Evolutionary conservation across 2,888 invertebrate genomes (phyloP).

Genomic region (Eudemis profundana): DNA sequence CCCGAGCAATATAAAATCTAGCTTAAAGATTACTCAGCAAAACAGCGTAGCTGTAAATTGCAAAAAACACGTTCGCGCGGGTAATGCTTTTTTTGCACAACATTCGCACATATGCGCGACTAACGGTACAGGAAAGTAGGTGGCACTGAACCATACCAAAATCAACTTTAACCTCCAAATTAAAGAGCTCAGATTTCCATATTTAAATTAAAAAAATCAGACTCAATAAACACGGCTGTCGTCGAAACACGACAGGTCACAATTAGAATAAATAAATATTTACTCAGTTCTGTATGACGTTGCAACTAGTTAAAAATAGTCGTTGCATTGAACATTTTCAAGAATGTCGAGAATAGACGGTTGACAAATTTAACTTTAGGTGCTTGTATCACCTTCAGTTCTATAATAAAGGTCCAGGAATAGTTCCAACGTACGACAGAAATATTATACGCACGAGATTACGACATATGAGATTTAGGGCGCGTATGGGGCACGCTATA

Average conservation of each 20-base stretch:
- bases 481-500: slow-evolving; percentile 43
- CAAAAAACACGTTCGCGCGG: slow-evolving; percentile 56
- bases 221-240: slow-evolving; percentile 39
- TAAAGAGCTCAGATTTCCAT: slow-evolving; percentile 21
- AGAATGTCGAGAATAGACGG: slow-evolving; percentile 72
- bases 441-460: slow-evolving; percentile 65
- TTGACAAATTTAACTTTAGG: slow-evolving; percentile 75
- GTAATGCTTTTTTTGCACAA: slow-evolving; percentile 61
- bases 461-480: slow-evolving; percentile 36
- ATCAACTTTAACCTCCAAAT: slow-evolving; percentile 45
- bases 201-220: neutral
- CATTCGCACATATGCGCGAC: slow-evolving; percentile 58
- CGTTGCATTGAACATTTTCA: slow-evolving; percentile 72
- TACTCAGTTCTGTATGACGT: slow-evolving; percentile 27
- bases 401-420: slow-evolving; percentile 74
- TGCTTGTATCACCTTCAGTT: slow-evolving; percentile 79
- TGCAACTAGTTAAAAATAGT: slow-evolving; percentile 53
- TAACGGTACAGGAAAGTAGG: slow-evolving; percentile 63
- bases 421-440: slow-evolving; percentile 67
- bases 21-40: slow-evolving; percentile 43
- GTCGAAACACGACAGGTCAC: slow-evolving; percentile 29
- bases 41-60: slow-evolving; percentile 64
- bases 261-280: slow-evolving; percentile 35
- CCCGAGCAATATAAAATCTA: slow-evolving; percentile 40
- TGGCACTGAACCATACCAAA: slow-evolving; percentile 47